Evolutionary conservation across 2,888 invertebrate genomes (phyloP), one percentile per base, ranked within the genome.

Genomic region (Brenthis ino): DNA sequence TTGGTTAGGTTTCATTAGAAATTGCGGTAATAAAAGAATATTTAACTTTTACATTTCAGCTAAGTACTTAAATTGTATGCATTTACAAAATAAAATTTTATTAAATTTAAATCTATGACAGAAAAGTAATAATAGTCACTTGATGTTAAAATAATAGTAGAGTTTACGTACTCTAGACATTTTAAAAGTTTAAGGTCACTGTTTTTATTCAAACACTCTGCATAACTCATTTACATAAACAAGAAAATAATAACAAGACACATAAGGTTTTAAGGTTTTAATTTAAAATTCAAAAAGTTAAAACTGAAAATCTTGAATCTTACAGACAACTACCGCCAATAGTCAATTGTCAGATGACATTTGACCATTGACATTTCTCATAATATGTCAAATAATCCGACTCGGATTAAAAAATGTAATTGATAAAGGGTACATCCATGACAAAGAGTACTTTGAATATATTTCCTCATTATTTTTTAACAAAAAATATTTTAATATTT

Each of bases 161-260:
- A 11, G 33, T 57, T 60, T 54, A 64, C 68, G 67, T 73, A 73
- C 75, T 73, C 69, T 72, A 28, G 74, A 75, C 74, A 75, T 75
- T 64, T 63, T 75, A 43, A 14, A 20, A 63, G n/a, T n/a, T 48
- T 6, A 28, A 1, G 33, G 1, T 8, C 12, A n/a, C n/a, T 60
- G 11, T 5, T 14, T 48, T 48, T 24, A 58, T 48, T 50, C 24
- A 12, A 48, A 48, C 14, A n/a, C 24, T 8, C 1, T 8, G 3
- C 24, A 11, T 33, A 50, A 50, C 12, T 50, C 28, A 50, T n/a
- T 33, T 3, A n/a, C 13, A 14, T 13, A 33, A 50, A 16, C 12
- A 11, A 50, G 5, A 28, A 12, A 28, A 2, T 50, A 50, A 12
- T 11, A 60, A n/a, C n/a, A 50, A 48, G 24, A 50, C n/a, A 60